A percentile compares a stretch with the other conserved stretches of the same genome.
These are phyloP conservation scores for Eristalis tenax DNA, from an alignment of 2,888 invertebrate genomes.

Conservation along the genomic window DNA sequence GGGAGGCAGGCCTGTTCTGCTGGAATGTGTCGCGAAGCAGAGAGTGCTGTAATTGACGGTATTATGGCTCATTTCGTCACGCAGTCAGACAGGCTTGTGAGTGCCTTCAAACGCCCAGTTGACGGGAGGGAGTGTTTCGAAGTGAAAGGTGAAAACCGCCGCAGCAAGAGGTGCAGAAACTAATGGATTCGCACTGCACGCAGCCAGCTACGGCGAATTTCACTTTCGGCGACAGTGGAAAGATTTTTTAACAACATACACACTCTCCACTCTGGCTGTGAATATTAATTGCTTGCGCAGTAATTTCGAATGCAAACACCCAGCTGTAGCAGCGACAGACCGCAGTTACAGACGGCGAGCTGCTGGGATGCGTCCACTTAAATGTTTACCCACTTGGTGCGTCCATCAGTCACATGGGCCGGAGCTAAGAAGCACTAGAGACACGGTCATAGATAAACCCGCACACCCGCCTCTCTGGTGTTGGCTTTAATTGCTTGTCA, in stretches of 20 bases:
- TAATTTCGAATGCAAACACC: slow-evolving; percentile 12
- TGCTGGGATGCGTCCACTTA: not conserved
- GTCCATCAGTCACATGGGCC: not conserved
- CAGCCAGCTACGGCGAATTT: not conserved
- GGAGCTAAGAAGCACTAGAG: not conserved
- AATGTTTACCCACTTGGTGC: slow-evolving; percentile 23
- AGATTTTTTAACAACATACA: not conserved
- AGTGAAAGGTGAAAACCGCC: slow-evolving; percentile 33
- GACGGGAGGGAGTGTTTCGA: not conserved
- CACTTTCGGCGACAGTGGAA: slow-evolving; percentile 12
- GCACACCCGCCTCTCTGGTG: not conserved
- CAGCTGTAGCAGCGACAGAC: not conserved
- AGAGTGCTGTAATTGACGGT: slow-evolving; percentile 1
- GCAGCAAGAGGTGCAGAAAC: not conserved
- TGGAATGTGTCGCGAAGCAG: not conserved
- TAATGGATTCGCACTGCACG: not conserved
- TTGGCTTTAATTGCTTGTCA: slow-evolving; percentile 59
- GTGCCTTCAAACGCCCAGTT: too few relatives aligned
- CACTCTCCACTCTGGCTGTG: not conserved
- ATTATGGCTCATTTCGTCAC: slow-evolving; percentile 8
- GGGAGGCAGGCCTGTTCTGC: not conserved
- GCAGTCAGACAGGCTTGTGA: not conserved
- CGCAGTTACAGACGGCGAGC: not conserved
- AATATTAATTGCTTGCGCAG: slow-evolving; percentile 6
- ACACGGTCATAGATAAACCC: slow-evolving; percentile 14